Evolutionary conservation across 2,797 vertebrate species (phyloP).

Genomic region (Anas bahamensis): DNA sequence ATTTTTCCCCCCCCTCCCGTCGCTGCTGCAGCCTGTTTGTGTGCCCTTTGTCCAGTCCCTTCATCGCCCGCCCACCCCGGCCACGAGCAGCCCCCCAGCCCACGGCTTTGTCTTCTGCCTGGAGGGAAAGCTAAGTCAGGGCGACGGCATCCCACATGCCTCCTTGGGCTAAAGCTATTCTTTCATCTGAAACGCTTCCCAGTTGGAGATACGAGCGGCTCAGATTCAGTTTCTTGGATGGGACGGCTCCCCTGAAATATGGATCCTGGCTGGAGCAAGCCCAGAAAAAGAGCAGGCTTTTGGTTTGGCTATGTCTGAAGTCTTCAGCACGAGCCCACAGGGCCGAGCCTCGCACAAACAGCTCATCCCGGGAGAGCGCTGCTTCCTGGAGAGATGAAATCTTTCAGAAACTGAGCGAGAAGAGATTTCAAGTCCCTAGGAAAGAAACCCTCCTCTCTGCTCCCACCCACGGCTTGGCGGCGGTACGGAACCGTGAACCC

Average conservation of each 20-base stretch:
- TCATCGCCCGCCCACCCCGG: neutral
- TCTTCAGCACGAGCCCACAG: neutral
- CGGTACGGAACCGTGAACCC: neutral
- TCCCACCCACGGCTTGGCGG: constrained; percentile 57
- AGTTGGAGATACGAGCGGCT: constrained; percentile 37
- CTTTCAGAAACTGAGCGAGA: constrained; percentile 30
- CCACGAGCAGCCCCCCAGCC: neutral
- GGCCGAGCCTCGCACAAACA: constrained; percentile 47
- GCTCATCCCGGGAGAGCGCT: constrained; percentile 13
- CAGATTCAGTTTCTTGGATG: constrained; percentile 35
- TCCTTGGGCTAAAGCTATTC: neutral
- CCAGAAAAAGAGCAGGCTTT: neutral
- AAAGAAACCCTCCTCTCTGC: neutral
- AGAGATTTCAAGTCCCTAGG: constrained; percentile 48
- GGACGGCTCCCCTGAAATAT: constrained; percentile 17
- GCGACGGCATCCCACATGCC: neutral
- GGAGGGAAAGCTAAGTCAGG: neutral
- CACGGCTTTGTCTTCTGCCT: neutral
- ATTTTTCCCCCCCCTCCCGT: neutral
- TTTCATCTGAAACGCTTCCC: constrained; percentile 30
- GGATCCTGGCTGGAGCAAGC: constrained; percentile 4
- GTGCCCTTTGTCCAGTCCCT: constrained; percentile 21
- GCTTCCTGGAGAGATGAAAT: constrained; percentile 65
- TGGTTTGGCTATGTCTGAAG: constrained; percentile 28
- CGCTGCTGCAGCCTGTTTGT: neutral